A percentile compares a stretch with the other conserved stretches of the same genome.
phyloP scores from a whole-genome alignment of 2,888 invertebrate species.

The Netelia melanura region DNA sequence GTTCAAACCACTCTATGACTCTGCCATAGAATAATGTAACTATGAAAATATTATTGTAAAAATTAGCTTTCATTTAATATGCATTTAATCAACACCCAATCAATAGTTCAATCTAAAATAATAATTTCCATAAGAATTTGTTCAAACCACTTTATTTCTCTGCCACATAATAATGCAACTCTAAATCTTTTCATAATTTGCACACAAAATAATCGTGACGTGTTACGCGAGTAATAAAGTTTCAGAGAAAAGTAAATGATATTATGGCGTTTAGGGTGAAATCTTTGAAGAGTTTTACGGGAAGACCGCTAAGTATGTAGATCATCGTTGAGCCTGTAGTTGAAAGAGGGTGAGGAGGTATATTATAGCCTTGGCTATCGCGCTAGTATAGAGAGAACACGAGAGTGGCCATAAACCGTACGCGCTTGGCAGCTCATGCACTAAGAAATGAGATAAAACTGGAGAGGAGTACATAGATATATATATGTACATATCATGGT shows the following conservation, averaged over 20 bases:
- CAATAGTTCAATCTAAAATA: too few species aligned
- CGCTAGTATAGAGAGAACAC: slow-evolving; percentile 40
- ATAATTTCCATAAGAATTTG: too few species aligned
- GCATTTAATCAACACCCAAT: too few species aligned
- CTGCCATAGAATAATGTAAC: background rate
- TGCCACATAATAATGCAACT: background rate
- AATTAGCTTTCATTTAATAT: too few species aligned
- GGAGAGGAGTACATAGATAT: slow-evolving; percentile 38
- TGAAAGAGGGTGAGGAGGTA: background rate
- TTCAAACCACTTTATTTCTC: too few species aligned
- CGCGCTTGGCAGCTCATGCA: slow-evolving; percentile 66
- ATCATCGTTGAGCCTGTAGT: slow-evolving; percentile 20
- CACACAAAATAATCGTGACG: background rate
- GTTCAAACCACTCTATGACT: too few species aligned
- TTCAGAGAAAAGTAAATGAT: background rate
- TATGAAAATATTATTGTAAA: background rate
- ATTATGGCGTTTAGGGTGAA: slow-evolving; percentile 2
- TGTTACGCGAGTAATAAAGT: background rate
- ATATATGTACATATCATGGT: slow-evolving; percentile 24
- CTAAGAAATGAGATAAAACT: slow-evolving; percentile 67
- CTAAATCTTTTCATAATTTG: background rate
- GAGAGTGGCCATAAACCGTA: slow-evolving; percentile 63
- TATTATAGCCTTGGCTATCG: slow-evolving; percentile 35
- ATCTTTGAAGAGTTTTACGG: slow-evolving; percentile 15
- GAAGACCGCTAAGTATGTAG: slow-evolving; percentile 41